These are phyloP conservation scores for Cephalopachus bancanus DNA, from an alignment of 2,797 vertebrate genomes.

Conservation along the genomic window DNA sequence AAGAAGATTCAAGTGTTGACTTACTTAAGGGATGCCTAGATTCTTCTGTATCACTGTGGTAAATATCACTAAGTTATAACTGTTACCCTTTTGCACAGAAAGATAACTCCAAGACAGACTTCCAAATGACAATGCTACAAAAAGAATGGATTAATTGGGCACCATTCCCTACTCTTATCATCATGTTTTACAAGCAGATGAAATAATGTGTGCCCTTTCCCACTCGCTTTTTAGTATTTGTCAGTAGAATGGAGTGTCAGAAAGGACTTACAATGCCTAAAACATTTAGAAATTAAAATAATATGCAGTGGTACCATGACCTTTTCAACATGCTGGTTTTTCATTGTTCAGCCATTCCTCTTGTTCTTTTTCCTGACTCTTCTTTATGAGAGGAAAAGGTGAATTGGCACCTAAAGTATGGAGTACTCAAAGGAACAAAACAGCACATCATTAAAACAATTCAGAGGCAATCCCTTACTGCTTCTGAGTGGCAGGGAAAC, in stretches of 20 bases:
- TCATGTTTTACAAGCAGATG: slow-evolving; percentile 49
- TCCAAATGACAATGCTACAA: slow-evolving; percentile 1
- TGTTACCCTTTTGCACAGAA: not conserved
- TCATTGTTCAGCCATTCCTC: slow-evolving; percentile 52
- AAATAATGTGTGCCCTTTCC: slow-evolving; percentile 36
- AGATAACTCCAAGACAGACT: not conserved
- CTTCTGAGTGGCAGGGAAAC: slow-evolving; percentile 29
- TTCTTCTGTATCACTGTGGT: not conserved
- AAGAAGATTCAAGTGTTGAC: not conserved
- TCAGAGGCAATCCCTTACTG: not conserved
- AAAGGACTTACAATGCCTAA: slow-evolving; percentile 54
- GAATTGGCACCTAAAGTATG: slow-evolving; percentile 66
- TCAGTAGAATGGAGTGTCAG: slow-evolving; percentile 12
- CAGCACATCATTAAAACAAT: slow-evolving; percentile 56
- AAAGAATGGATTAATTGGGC: not conserved
- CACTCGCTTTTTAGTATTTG: slow-evolving; percentile 23
- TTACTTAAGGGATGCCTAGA: not conserved
- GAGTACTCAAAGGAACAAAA: slow-evolving; percentile 69
- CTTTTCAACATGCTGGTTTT: slow-evolving; percentile 83
- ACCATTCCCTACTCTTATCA: not conserved
- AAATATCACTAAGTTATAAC: not conserved
- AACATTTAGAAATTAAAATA: slow-evolving; percentile 72
- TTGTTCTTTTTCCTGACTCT: slow-evolving; percentile 45
- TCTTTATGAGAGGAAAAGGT: slow-evolving; percentile 61
- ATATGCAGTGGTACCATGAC: slow-evolving; percentile 43